These are phyloP conservation scores for Panzeria rudis DNA, from an alignment of 2,888 invertebrate species.

Conservation along the genomic window DNA sequence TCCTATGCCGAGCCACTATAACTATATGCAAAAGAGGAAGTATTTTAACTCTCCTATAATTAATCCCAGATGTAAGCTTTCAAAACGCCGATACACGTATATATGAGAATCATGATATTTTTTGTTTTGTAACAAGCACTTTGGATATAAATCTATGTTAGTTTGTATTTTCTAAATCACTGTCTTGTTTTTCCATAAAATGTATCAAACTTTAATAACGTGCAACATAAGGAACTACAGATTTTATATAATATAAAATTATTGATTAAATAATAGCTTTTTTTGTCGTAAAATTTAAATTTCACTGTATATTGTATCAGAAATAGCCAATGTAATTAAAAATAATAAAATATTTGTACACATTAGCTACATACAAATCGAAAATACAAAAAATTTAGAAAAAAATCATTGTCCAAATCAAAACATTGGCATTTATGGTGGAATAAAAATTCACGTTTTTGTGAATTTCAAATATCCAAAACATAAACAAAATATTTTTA, in stretches of 20 bases:
- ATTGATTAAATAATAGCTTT: neutral
- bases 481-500: conserved; percentile 48
- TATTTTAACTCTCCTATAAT: too few species aligned
- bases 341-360: conserved; percentile 19
- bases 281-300: neutral
- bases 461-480: conserved; percentile 19
- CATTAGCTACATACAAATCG: neutral
- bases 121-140: too few species aligned
- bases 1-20: too few species aligned
- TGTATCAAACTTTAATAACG: neutral
- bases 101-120: too few species aligned
- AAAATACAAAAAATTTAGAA: neutral
- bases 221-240: too few species aligned
- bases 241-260: neutral
- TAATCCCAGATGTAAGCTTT: too few species aligned
- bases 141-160: too few species aligned
- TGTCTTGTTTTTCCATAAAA: neutral
- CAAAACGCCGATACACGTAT: too few species aligned
- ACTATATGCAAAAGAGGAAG: too few species aligned
- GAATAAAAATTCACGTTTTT: conserved; percentile 51
- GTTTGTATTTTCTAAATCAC: too few species aligned
- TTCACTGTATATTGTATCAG: neutral
- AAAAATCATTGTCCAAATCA: conserved; percentile 18
- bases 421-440: conserved; percentile 41
- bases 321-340: conserved; percentile 13